Evolutionary conservation across 2,797 vertebrate genomes (phyloP).

Genomic region (Pangasius mekongensis): DNA sequence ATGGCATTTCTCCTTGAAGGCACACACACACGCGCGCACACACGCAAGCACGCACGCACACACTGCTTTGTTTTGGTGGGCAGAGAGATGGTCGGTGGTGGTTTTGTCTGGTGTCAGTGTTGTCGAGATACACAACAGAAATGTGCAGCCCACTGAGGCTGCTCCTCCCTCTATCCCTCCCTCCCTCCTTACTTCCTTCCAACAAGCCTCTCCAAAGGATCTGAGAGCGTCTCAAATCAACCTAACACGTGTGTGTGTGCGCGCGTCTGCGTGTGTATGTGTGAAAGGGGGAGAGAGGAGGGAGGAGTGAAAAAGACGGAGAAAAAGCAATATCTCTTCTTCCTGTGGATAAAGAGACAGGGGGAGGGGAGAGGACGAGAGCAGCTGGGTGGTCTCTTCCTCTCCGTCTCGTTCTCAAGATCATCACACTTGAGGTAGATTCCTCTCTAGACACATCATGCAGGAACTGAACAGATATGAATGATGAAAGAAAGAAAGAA

Average conservation of each 20-base stretch:
- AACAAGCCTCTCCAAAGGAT: constrained; percentile 71
- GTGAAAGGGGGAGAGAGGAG: constrained; percentile 16
- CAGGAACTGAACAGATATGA: constrained; percentile 29
- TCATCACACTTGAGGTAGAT: constrained; percentile 45
- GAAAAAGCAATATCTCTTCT: constrained; percentile 69
- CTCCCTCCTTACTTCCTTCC: constrained; percentile 47
- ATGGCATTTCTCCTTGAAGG: background rate
- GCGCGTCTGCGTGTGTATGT: constrained; percentile 33
- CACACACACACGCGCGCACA: background rate
- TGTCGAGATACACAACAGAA: constrained; percentile 60
- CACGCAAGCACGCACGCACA: too few relatives aligned
- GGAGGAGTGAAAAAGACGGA: constrained; percentile 41
- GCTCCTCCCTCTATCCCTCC: constrained; percentile 36
- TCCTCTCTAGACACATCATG: constrained; percentile 56
- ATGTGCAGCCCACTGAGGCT: constrained; percentile 55
- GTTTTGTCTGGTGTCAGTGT: constrained; percentile 69
- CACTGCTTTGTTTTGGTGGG: constrained; percentile 45
- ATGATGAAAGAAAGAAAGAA: constrained; percentile 26
- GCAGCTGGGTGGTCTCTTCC: constrained; percentile 58
- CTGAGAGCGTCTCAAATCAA: constrained; percentile 73
- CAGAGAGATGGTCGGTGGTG: constrained; percentile 47
- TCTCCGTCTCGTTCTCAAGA: constrained; percentile 43
- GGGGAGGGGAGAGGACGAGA: constrained; percentile 56
- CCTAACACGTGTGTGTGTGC: constrained; percentile 65
- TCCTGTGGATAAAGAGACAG: constrained; percentile 63